Evolutionary conservation across 2,113 vertebrate genomes (phyloP).

Genomic region (Ceuthmochares aereus): DNA sequence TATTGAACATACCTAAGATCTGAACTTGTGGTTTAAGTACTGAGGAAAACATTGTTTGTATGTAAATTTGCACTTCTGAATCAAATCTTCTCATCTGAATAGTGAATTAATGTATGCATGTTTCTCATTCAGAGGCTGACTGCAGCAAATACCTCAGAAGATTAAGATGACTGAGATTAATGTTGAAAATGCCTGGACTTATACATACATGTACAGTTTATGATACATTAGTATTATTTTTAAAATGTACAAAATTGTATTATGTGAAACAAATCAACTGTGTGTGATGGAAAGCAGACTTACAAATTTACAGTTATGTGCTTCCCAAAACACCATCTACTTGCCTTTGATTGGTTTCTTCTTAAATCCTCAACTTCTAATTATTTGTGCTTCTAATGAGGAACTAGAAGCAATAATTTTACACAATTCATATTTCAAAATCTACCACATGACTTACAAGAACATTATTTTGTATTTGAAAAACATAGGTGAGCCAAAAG

Average conservation of each 20-base stretch:
- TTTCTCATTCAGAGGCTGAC: constrained; percentile 15
- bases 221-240: neutral
- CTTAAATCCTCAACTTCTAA: constrained; percentile 11
- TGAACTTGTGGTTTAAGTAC: neutral
- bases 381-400: neutral
- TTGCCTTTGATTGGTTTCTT: neutral
- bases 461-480: neutral
- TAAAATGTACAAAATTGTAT: neutral
- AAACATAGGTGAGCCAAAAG: neutral
- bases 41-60: neutral
- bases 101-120: constrained; percentile 28
- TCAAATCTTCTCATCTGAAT: neutral
- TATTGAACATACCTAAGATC: neutral
- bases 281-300: neutral
- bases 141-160: constrained; percentile 11
- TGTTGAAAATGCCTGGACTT: constrained; percentile 26
- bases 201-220: neutral
- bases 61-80: neutral
- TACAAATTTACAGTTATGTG: constrained; percentile 9
- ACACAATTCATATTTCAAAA: constrained; percentile 3
- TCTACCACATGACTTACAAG: neutral
- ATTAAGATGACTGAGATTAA: constrained; percentile 48
- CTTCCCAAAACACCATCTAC: neutral
- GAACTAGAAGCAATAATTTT: neutral
- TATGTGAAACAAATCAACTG: constrained; percentile 22